phyloP scores from a whole-genome alignment of 2,113 vertebrate species.

The Petaurus breviceps region DNA sequence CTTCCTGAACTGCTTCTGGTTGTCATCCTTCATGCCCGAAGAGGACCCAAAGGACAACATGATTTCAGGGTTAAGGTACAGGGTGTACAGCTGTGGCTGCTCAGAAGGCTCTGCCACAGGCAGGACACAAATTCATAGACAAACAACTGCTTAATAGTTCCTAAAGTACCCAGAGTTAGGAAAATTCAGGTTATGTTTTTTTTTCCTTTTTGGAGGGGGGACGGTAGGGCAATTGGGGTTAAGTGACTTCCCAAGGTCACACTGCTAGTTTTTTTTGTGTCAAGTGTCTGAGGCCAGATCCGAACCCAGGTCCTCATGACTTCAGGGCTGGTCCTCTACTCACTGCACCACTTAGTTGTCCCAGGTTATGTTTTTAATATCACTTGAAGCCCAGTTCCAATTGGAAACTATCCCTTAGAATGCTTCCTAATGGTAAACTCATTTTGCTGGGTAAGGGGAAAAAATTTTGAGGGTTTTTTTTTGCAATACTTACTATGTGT shows the following conservation, averaged over 20 bases:
- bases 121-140: not conserved
- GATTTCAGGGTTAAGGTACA: not conserved
- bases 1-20: not conserved
- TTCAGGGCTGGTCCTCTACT: no score
- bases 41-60: not conserved
- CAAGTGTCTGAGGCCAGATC: no score
- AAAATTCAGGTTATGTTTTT: not conserved
- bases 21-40: not conserved
- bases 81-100: no score
- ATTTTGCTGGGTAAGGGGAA: not conserved
- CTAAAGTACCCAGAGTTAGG: not conserved
- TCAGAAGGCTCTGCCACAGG: not conserved
- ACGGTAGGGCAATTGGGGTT: no score
- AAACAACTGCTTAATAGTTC: not conserved
- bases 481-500: constrained; percentile 81
- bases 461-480: not conserved
- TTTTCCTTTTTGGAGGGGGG: no score
- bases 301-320: no score
- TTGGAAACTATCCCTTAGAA: not conserved
- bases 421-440: not conserved
- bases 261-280: no score
- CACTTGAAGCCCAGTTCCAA: not conserved
- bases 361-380: not conserved
- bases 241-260: no score
- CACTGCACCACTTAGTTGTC: no score